Percentiles rank a stretch among this genome's conserved stretches.
Conservation (phyloP, 2,113 vertebrate genomes). For the Neoarius graeffei region DNA sequence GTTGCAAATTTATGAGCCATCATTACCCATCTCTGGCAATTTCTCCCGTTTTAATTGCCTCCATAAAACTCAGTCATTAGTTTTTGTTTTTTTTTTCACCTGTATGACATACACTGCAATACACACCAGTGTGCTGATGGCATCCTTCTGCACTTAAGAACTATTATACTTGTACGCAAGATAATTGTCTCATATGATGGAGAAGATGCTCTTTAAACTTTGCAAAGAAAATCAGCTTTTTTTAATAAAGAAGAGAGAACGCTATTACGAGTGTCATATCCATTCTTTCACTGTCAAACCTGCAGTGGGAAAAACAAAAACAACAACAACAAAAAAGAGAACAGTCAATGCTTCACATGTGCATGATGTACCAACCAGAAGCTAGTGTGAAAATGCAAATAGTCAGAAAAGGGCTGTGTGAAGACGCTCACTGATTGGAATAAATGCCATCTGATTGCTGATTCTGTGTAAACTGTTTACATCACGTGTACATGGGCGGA, state of each 20-base stretch:
- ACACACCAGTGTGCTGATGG: slow-evolving; percentile 17
- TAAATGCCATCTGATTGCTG: neutral
- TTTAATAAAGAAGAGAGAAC: too few species aligned
- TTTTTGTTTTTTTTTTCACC: slow-evolving; percentile 11
- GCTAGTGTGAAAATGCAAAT: neutral
- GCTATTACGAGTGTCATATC: neutral
- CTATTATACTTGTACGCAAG: slow-evolving; percentile 11
- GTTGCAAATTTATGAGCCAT: slow-evolving; percentile 36
- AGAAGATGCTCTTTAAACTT: slow-evolving; percentile 8
- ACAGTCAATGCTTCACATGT: neutral
- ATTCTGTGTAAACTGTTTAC: neutral
- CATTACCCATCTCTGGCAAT: slow-evolving; percentile 34
- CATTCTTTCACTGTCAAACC: neutral
- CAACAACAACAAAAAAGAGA: neutral
- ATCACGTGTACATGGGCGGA: neutral
- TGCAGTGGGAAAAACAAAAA: neutral
- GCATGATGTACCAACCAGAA: neutral
- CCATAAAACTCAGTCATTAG: slow-evolving; percentile 33
- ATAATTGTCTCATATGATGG: neutral
- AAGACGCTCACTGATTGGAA: neutral
- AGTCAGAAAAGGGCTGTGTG: neutral
- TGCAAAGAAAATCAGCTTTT: neutral
- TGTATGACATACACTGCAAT: slow-evolving; percentile 26
- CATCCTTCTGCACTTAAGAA: slow-evolving; percentile 6
- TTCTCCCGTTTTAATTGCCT: slow-evolving; percentile 28